Evolutionary conservation across 2,888 invertebrate genomes (phyloP), one percentile per base, ranked within the genome.

Genomic region (Synergus japonicus): DNA sequence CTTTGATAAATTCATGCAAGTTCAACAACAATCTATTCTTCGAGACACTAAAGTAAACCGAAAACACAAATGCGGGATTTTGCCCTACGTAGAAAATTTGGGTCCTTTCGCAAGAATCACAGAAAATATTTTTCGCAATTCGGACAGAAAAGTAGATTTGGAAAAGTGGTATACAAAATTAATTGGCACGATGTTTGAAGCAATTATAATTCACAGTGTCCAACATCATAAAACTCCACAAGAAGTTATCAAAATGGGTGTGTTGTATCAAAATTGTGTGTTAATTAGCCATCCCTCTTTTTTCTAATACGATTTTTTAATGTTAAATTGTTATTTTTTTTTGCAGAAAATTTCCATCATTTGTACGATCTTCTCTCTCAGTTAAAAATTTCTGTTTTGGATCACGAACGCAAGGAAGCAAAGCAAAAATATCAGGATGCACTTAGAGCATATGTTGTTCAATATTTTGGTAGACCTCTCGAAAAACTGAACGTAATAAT

Each of bases 161-260:
- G 98, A 98, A 90, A 97, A 98, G 90, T 98, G 98, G 97, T 97
- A 97, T 92, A 94, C 95, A 49, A 94, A 96, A 91, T 93, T 98
- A 87, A 95, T 97, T n/a, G 94, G 94, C 85, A 96, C 96, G 64
- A 97, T 98, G 93, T 96, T 98, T 92, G 96, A 96, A 86, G 96
- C 96, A 83, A 96, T 98, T 83, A 94, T 95, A 60, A 92, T 94
- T 76, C 96, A 98, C 86, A 95, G 97, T 0, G 93, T 93, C 78
- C 97, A 98, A 88, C 97, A 98, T 92, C 95, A 96, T 84, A 98
- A 98, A 93, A 98, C 98, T 18, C 99, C 99, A 7, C 95, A 96
- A 76, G 97, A 97, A 93, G 98, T 98, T 66, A 95, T 98, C 76
- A 96, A 97, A 93, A 97, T 98, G 96, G 97, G 95, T 29, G 22